Evolutionary conservation across 2,888 invertebrate genomes (phyloP), one percentile per base, ranked within the genome.

Genomic region (Spodoptera littoralis): DNA sequence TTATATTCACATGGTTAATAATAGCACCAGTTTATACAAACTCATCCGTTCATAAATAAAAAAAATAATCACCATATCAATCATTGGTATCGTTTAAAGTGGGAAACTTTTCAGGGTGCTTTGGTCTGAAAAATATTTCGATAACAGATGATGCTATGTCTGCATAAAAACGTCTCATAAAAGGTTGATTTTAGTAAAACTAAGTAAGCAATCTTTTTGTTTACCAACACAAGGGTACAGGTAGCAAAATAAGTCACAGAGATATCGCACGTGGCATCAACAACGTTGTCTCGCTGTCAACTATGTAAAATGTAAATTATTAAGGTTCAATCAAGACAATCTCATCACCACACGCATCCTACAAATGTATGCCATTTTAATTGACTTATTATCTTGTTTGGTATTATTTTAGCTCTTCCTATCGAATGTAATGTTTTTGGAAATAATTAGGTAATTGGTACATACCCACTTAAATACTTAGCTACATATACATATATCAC

Each of bases 221-320:
- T 56, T 56, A 56, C 36, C 43, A 62, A 53, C 49, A 45, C 11
- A 45, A 22, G 11, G 45, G 43, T 70, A 76, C 77, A 81, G 78
- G 77, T 80, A 83, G 82, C 76, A 47, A 80, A 79, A 70, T 74
- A 52, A 77, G 72, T 47, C 44, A 60, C 59, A 65, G 70, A 76
- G 74, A 72, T 79, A 76, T 77, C 77, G 73, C 77, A 56, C 70
- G 72, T 76, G 77, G 64, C 76, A 80, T 76, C 76, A 70, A 64
- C 76, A 70, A 64, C 55, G 60, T 55, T 48, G 67, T 60, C 55
- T 46, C 52, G 48, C 54, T 69, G 70, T 63, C 65, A 65, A 65
- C 65, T 41, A 45, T 46, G 54, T 55, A 47, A 67, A 43, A 45
- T 46, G 54, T 55, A 49, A 67, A 45, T 53, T 62, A 66, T 61